A percentile compares a stretch with the other conserved stretches of the same genome.
Evolutionary conservation across 2,888 invertebrate species (phyloP).

Genomic region (Drosophila paramelanica): DNA sequence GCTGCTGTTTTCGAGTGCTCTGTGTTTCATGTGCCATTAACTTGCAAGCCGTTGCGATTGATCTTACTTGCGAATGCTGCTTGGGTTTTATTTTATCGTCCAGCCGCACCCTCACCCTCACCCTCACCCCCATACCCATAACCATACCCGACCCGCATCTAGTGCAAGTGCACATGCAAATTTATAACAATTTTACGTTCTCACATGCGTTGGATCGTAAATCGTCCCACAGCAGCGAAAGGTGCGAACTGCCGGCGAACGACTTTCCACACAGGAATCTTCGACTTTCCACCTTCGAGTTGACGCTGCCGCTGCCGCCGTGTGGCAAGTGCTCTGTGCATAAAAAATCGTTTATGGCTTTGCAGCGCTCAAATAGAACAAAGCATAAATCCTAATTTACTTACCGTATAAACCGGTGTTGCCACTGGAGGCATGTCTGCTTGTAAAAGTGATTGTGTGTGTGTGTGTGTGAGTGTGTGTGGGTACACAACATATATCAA

Average conservation of each 20-base stretch:
- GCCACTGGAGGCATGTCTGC: conserved; percentile 55
- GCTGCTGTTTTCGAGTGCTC: conserved; percentile 29
- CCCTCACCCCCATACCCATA: background rate
- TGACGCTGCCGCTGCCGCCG: conserved; percentile 11
- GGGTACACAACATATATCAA: conserved; percentile 73
- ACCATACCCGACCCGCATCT: background rate
- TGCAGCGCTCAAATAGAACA: conserved; percentile 78
- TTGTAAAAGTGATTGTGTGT: conserved; percentile 11
- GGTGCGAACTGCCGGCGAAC: conserved; percentile 70
- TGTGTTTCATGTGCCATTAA: conserved; percentile 74
- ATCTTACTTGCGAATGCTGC: conserved; percentile 57
- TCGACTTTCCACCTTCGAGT: conserved; percentile 23
- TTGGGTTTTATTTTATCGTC: conserved; percentile 62
- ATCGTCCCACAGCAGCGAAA: conserved; percentile 69
- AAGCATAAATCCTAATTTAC: conserved; percentile 80
- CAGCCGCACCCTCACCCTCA: conserved; percentile 14
- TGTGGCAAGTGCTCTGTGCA: conserved; percentile 68
- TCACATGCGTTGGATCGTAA: conserved; percentile 74
- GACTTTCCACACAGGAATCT: conserved; percentile 21
- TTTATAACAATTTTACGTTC: conserved; percentile 79
- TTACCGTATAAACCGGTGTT: conserved; percentile 67
- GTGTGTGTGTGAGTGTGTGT: conserved; percentile 37
- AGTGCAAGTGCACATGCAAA: conserved; percentile 70
- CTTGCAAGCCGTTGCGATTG: conserved; percentile 70
- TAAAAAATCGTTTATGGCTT: conserved; percentile 78